Base-by-base conservation (phyloP, 2,797 vertebrate species). In the Tauraco hartlaubi region DNA sequence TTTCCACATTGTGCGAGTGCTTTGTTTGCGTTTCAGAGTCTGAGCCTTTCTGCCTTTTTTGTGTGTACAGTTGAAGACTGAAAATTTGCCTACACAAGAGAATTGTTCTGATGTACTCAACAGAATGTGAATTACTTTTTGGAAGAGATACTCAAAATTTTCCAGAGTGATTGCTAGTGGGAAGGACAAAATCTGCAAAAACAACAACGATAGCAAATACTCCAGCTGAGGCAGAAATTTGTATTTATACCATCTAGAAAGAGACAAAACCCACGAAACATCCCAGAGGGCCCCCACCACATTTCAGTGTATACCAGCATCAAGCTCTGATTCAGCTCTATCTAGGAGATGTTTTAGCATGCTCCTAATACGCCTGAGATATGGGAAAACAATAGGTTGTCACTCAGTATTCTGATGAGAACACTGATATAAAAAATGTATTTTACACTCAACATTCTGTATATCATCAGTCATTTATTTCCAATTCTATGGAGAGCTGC, bases 61-160 rank as follows among this genome's bases (percentile, higher is more conserved):
- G 48, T 76, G 71, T 51, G 35, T 46, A 22, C 19, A 33, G 67
- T 59, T 35, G 68, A 75, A 93, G 68, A 68, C 35, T 51, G 74
- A 92, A 87, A 55, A 92, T 93, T 88, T 96, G 81, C 81, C 78
- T 92, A 76, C 89, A 78, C 85, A 33, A 82, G 84, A 87, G 84
- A 68, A 93, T 92, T 94, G 88, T 86, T 92, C 88, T 56, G 62
- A 67, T 83, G 55, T 37, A 48, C 85, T 93, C 83, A 56, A n/a
- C 94, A 59, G 72, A 68, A 77, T 80, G 72, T 26, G 95, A 92
- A 93, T 83, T 85, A 54, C 56, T 88, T 94, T 83, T 72, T 92
- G 80, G 74, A 87, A 92, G 59, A 76, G 66, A 76, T 15, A 75
- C 59, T 93, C 20, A 59, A 16, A 56, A 54, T 62, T 74, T 95